Evolutionary conservation across 2,888 invertebrate genomes (phyloP).

Genomic region (Agrilus cyanescens): DNA sequence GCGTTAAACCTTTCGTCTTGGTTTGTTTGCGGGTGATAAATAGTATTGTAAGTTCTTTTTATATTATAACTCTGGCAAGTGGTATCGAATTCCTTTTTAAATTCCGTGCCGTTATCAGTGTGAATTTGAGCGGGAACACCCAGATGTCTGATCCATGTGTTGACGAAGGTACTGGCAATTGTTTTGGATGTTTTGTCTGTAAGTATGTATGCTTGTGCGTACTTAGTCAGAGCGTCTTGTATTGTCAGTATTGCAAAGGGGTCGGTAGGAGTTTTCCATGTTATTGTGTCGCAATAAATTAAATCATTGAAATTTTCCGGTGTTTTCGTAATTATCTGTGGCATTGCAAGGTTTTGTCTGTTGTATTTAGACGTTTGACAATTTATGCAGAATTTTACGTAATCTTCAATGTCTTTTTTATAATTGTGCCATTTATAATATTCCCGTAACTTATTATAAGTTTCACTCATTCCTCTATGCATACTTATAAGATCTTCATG

Average conservation of each 20-base stretch:
- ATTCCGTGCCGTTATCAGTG: conserved; percentile 14
- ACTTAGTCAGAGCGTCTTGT: conserved; percentile 25
- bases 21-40: conserved; percentile 21
- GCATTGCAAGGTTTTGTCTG: conserved; percentile 13
- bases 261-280: conserved; percentile 19
- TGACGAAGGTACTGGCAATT: too few species aligned
- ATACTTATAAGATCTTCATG: conserved; percentile 3
- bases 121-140: conserved; percentile 7
- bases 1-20: conserved; percentile 23
- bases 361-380: conserved; percentile 20
- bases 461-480: conserved; percentile 7
- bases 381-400: conserved; percentile 10
- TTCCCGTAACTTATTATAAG: conserved; percentile 9
- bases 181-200: conserved; percentile 20
- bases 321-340: conserved; percentile 25
- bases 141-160: conserved; percentile 3
- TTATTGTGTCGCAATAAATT: conserved; percentile 22
- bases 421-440: conserved; percentile 9
- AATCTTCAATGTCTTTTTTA: conserved; percentile 8
- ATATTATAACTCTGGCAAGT: too few species aligned
- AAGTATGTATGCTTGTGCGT: conserved; percentile 19
- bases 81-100: conserved; percentile 7
- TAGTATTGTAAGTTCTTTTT: conserved; percentile 3
- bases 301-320: conserved; percentile 20
- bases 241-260: conserved; percentile 19